Percentiles rank a stretch among this genome's conserved stretches.
phyloP scores from a whole-genome alignment of 2,113 vertebrate species.

The Ahaetulla prasina region DNA sequence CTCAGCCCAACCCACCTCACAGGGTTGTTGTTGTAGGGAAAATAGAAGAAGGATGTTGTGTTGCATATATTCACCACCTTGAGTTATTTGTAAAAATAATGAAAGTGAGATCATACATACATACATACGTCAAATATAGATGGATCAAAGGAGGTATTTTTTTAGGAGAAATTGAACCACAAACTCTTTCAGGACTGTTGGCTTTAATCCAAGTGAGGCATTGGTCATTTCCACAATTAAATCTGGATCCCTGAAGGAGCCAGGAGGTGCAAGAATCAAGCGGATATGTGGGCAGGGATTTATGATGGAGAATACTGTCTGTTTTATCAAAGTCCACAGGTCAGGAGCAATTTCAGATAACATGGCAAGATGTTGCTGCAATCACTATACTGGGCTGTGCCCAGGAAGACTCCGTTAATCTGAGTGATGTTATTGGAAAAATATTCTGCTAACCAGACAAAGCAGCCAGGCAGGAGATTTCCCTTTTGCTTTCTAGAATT shows the following conservation, averaged over 20 bases:
- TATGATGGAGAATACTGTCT: neutral
- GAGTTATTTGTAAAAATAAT: too few relatives aligned
- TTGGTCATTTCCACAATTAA: neutral
- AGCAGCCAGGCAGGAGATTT: neutral
- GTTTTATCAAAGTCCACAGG: neutral
- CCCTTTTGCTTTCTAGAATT: neutral
- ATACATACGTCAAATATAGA: neutral
- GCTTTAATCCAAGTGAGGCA: neutral
- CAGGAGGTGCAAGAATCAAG: neutral
- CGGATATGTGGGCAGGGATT: neutral
- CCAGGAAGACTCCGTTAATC: neutral
- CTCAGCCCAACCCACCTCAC: too few relatives aligned
- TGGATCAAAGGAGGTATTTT: neutral
- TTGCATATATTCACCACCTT: too few relatives aligned
- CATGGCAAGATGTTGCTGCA: neutral
- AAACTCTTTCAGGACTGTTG: neutral
- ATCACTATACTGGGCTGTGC: neutral
- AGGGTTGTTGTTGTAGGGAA: too few relatives aligned
- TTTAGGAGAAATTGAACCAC: neutral
- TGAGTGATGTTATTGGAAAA: neutral
- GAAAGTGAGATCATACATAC: too few relatives aligned
- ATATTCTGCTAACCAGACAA: neutral
- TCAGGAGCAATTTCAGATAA: neutral
- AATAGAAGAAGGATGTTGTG: too few relatives aligned
- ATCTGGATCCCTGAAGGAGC: neutral